Base-by-base conservation (phyloP, 2,888 invertebrate species). In the Aspidiotus destructor region DNA sequence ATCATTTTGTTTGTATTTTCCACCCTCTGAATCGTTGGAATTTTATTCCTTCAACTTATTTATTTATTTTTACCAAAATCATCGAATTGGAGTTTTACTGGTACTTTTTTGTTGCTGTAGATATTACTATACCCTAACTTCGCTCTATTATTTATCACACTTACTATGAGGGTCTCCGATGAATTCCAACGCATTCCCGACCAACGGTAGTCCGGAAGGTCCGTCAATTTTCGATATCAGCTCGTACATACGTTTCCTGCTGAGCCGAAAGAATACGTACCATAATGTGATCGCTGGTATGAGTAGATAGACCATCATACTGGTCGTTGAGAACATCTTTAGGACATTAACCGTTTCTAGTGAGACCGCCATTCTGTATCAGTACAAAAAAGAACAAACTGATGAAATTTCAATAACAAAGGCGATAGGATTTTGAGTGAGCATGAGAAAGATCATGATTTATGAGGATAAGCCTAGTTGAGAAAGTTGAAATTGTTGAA, bases 101-200 rank as follows among this genome's bases (percentile, higher is more conserved):
- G 15, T 10, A n/a, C 55, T 7, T 16, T 52, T 15, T 15, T 52
- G 2, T 15, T 52, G 5, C n/a, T n/a, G 5, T 52, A 15, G 13
- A 52, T 52, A 48, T 11, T 9, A 48, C 11, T 11, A 48, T 48
- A 9, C 10, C 13, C 52, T n/a, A 6, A 52, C 5, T 52, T 5
- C 2, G 28, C 28, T 28, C 5, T 28, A 5, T n/a, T 40, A 60
- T 41, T 62, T 41, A 48, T 40, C 13, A 15, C 40, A 62, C 71
- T 71, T 63, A 73, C 73, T 70, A 60, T 73, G 72, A 87, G 89
- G 70, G 41, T 70, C 69, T 74, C 89, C 89, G 5, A 85, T 77
- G 69, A 90, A 84, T 71, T 89, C 87, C 53, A 86, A 78, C 1
- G 88, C 85, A 74, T 87, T 89, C 73, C 91, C 91, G 57, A 91